Conservation (phyloP, 2,797 vertebrate genomes). For the Spinus pinus region DNA sequence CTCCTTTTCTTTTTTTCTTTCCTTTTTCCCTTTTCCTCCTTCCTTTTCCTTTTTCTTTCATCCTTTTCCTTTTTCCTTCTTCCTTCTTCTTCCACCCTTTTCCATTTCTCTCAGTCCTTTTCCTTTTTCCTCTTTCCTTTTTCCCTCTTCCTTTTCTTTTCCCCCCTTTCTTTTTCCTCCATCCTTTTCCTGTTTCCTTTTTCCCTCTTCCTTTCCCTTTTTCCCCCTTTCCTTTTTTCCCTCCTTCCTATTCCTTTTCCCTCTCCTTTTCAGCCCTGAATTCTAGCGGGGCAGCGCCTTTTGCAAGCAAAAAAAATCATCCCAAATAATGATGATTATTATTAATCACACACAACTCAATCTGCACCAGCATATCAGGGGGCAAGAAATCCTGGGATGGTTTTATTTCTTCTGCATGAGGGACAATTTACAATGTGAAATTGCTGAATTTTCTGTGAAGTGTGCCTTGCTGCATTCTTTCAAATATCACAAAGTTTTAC, state of each 20-base stretch:
- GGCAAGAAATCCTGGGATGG: neutral
- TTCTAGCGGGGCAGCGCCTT: neutral
- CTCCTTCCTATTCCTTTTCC: neutral
- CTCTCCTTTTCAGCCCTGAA: neutral
- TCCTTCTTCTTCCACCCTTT: neutral
- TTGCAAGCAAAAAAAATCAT: neutral
- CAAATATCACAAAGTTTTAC: neutral
- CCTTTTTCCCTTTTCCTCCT: neutral
- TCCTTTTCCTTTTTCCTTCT: neutral
- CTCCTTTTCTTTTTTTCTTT: neutral
- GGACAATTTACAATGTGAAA: neutral
- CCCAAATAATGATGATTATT: neutral
- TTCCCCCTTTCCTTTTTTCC: too few species aligned
- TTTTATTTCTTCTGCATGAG: neutral
- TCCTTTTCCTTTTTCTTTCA: accelerated
- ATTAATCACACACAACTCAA: neutral
- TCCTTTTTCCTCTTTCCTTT: neutral
- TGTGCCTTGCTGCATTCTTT: neutral
- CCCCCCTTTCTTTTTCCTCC: too few species aligned
- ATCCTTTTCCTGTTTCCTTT: too few species aligned
- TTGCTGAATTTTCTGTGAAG: neutral
- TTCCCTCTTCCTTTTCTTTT: neutral
- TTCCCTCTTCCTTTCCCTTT: too few species aligned
- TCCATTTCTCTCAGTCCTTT: neutral
- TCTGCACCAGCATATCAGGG: neutral